A percentile compares a stretch with the other conserved stretches of the same genome.
Evolutionary conservation across 2,113 vertebrate species (phyloP).

Genomic region (Oryzias curvinotus): DNA sequence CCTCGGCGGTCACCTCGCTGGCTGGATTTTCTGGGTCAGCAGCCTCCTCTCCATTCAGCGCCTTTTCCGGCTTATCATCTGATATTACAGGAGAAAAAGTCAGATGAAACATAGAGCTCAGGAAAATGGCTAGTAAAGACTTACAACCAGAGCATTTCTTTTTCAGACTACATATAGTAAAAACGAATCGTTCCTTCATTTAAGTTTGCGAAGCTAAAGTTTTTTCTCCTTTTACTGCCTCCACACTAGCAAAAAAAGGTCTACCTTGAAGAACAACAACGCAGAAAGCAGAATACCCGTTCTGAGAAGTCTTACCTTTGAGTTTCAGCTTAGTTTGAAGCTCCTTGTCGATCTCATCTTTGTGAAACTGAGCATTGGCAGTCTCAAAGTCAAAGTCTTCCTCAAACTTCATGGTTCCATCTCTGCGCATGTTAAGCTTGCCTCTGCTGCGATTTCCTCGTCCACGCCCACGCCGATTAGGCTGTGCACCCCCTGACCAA

Average conservation of each 20-base stretch:
- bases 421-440: constrained; percentile 85
- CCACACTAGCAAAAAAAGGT: no score
- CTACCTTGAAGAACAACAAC: no score
- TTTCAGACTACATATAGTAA: no score
- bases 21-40: constrained; percentile 81
- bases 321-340: constrained; percentile 98
- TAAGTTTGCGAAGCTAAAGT: neutral
- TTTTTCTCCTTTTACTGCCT: no score
- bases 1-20: constrained; percentile 83
- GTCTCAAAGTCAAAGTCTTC: constrained; percentile 99
- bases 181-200: neutral
- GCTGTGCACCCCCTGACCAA: constrained; percentile 69
- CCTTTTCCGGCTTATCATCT: constrained; percentile 93
- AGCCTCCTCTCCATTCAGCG: constrained; percentile 90
- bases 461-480: constrained; percentile 85
- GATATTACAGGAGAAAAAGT: neutral
- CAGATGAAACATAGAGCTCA: neutral
- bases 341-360: constrained; percentile 97
- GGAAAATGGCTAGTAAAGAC: neutral
- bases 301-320: constrained; percentile 81
- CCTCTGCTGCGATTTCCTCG: constrained; percentile 89
- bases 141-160: no score
- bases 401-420: constrained; percentile 97
- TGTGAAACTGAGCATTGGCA: constrained; percentile 97
- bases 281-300: no score